Conservation (phyloP, 2,888 invertebrate genomes). For the Phaonia tiefii region DNA sequence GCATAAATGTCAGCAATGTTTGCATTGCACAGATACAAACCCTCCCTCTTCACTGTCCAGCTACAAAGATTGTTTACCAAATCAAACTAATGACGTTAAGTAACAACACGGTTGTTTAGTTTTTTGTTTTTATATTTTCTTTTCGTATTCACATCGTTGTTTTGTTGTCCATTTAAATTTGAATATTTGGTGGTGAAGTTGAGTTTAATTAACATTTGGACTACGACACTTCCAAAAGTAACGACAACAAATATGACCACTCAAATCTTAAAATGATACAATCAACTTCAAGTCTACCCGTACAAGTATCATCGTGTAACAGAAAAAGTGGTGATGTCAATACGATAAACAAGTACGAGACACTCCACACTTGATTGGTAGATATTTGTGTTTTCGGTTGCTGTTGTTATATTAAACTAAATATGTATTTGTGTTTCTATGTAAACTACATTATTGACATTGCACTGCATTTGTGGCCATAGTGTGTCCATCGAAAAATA, state of each 20-base stretch:
- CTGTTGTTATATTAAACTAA: too few relatives aligned
- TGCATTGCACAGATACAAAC: too few relatives aligned
- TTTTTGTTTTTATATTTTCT: neutral
- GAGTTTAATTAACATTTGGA: conserved; percentile 46
- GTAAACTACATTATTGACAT: too few relatives aligned
- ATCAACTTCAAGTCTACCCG: too few relatives aligned
- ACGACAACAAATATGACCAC: neutral
- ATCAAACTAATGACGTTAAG: conserved; percentile 49
- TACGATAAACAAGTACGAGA: neutral
- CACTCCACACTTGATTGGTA: neutral
- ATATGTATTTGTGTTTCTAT: too few relatives aligned
- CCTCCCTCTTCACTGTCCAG: neutral
- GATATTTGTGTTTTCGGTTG: neutral
- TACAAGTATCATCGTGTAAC: neutral
- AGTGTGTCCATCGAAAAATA: conserved; percentile 32
- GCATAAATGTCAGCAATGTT: too few relatives aligned
- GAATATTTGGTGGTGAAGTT: conserved; percentile 12
- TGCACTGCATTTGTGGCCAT: too few relatives aligned
- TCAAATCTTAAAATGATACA: too few relatives aligned
- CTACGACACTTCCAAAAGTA: neutral
- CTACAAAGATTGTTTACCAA: too few relatives aligned
- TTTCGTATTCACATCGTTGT: conserved; percentile 10
- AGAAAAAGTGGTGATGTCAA: neutral
- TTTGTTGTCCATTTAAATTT: conserved; percentile 14
- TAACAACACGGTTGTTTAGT: conserved; percentile 36